Base-by-base conservation (phyloP, 2,113 vertebrate species). In the Mesitornis unicolor region DNA sequence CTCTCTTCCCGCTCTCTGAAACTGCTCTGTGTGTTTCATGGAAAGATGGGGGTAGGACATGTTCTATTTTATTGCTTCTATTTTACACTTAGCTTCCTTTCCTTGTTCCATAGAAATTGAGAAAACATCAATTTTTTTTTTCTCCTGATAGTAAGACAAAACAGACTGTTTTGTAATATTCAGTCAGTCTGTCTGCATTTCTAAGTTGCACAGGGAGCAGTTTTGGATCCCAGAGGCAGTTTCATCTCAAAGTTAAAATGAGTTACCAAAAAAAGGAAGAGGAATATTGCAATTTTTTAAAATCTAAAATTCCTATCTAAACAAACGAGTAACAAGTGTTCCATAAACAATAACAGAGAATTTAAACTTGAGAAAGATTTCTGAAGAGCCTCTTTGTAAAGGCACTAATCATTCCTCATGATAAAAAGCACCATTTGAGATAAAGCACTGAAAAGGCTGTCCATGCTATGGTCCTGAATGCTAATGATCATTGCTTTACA, bases 371-470 rank as follows among this genome's bases (percentile, higher is more conserved):
- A 85, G 73, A 89, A 96, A 96, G 78, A 78, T 54, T 83, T 93
- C 29, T 90, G 65, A 96, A 93, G 45, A 93, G 47, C 31, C 31
- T 53, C 51, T 96, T 94, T 89, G 51, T 90, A 75, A 64, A 47
- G 79, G 40, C 25, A 63, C 40, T 81, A 89, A 64, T 91, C 40
- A 83, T 80, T 94, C 70, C 12, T 33, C 10, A 33, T 92, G 64
- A 96, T 95, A 95, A 73, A 90, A 97, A 92, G 81, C 84, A 35
- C 79, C 40, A 77, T 79, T 71, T 95, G 87, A 96, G 75, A 89
- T 83, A 83, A 91, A 81, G 81, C 68, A 89, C 40, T 85, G 82
- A 40, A 91, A 96, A 97, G 68, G 35, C 82, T 78, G 75, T 74
- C 84, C 69, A 53, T 12, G 20, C 24, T 56, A 63, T 36, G 24